Conservation (phyloP, 1,140 invertebrate genomes). For the Pogonomyrmex barbatus region DNA sequence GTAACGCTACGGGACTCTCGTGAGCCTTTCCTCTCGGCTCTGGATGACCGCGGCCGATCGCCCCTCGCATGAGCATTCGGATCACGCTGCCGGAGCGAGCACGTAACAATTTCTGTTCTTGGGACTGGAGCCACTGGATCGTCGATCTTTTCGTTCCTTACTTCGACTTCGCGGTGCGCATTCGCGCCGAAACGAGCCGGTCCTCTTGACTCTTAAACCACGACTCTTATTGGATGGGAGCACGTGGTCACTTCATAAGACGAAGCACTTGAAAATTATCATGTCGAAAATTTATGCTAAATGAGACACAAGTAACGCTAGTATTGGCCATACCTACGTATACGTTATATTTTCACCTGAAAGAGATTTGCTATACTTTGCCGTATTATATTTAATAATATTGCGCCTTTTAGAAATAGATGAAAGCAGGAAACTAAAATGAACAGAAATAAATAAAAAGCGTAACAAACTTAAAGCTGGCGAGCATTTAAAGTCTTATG, state of each 20-base stretch:
- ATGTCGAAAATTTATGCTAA: not conserved
- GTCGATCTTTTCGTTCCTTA: conserved; percentile 72
- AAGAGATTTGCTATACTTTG: too few relatives aligned
- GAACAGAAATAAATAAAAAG: conserved; percentile 4
- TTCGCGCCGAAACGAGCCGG: conserved; percentile 55
- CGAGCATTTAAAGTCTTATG: not conserved
- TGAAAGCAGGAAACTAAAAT: not conserved
- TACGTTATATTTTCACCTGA: too few relatives aligned
- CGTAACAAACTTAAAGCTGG: not conserved
- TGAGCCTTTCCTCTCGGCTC: conserved; percentile 67
- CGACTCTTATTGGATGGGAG: conserved; percentile 12
- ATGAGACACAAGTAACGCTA: too few relatives aligned
- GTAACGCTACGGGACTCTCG: conserved; percentile 74
- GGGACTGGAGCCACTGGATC: conserved; percentile 77
- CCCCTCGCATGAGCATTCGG: conserved; percentile 75
- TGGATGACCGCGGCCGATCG: conserved; percentile 75
- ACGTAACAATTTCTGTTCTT: conserved; percentile 82
- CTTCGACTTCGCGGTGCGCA: conserved; percentile 60
- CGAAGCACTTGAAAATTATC: not conserved
- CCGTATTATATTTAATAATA: too few relatives aligned
- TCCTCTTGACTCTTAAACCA: conserved; percentile 14
- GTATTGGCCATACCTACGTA: too few relatives aligned
- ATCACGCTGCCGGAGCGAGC: conserved; percentile 78
- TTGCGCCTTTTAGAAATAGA: not conserved
- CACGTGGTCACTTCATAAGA: not conserved